Evolutionary conservation across 2,797 vertebrate species (phyloP).

Genomic region (Sebastes itinus): DNA sequence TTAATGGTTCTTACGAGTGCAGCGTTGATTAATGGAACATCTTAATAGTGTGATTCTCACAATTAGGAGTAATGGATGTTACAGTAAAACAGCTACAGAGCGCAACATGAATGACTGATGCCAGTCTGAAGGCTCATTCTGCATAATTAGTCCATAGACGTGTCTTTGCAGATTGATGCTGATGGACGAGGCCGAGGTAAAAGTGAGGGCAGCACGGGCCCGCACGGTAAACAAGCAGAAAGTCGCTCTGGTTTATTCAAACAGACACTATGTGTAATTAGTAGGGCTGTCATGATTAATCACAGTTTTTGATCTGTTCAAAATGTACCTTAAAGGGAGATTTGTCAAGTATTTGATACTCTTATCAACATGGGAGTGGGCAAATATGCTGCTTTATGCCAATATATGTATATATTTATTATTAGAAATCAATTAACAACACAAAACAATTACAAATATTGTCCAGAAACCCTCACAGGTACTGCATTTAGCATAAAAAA

Average conservation of each 20-base stretch:
- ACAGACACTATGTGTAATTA: neutral
- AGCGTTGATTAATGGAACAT: constrained; percentile 59
- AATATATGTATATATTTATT: no score
- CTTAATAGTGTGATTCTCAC: constrained; percentile 58
- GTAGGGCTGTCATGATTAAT: no score
- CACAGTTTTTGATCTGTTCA: no score
- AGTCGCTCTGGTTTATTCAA: neutral
- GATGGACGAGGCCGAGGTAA: constrained; percentile 46
- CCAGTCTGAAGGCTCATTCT: constrained; percentile 26
- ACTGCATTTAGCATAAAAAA: no score
- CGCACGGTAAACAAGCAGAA: neutral
- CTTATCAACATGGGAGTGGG: no score
- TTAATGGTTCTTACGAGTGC: constrained; percentile 46
- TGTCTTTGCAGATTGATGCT: constrained; percentile 48
- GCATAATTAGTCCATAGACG: constrained; percentile 44
- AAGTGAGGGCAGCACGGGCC: constrained; percentile 6
- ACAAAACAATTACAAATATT: no score
- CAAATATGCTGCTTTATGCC: no score
- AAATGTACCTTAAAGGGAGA: no score
- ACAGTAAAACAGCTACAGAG: constrained; percentile 50
- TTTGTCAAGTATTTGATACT: no score
- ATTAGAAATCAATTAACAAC: no score
- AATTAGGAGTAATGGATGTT: constrained; percentile 66
- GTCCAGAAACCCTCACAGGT: no score
- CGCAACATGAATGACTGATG: constrained; percentile 50